A percentile compares a stretch with the other conserved stretches of the same genome.
Conservation (phyloP, 2,797 vertebrate species). For the Cyclura pinguis region DNA sequence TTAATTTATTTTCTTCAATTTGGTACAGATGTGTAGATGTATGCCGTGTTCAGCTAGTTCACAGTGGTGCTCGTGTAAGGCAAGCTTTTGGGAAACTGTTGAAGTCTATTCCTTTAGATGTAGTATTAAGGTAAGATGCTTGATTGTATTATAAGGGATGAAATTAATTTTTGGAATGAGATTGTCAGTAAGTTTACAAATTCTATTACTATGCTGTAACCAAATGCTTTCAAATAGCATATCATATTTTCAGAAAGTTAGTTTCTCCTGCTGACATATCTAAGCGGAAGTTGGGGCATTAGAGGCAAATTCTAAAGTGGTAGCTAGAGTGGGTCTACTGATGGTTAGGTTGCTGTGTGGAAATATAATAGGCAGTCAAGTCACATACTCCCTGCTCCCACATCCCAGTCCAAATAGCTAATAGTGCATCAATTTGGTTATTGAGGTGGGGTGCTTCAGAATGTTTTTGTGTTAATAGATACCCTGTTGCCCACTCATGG, state of each 20-base stretch:
- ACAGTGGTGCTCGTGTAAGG: conserved; percentile 90
- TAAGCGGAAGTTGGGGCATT: not conserved
- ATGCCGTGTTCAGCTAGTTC: conserved; percentile 93
- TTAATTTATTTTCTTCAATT: conserved; percentile 1
- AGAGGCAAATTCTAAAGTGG: not conserved
- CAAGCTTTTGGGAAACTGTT: conserved; percentile 95
- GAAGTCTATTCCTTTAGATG: conserved; percentile 91
- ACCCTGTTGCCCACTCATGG: not conserved
- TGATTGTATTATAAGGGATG: not conserved
- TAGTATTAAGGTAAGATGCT: conserved; percentile 88
- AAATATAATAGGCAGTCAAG: not conserved
- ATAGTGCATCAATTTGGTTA: not conserved
- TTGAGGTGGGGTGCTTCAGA: not conserved
- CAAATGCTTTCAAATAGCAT: not conserved
- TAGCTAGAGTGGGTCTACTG: not conserved
- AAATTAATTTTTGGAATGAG: not conserved
- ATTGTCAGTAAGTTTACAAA: not conserved
- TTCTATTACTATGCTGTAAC: not conserved
- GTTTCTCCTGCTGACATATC: not conserved
- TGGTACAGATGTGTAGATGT: conserved; percentile 92
- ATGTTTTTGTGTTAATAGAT: too few relatives aligned
- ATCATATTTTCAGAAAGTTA: not conserved
- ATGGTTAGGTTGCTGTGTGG: not conserved
- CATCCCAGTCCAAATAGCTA: not conserved
- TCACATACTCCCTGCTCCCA: too few relatives aligned